Conservation (phyloP, 1,140 invertebrate species). For the Chironomus striatipennis region DNA sequence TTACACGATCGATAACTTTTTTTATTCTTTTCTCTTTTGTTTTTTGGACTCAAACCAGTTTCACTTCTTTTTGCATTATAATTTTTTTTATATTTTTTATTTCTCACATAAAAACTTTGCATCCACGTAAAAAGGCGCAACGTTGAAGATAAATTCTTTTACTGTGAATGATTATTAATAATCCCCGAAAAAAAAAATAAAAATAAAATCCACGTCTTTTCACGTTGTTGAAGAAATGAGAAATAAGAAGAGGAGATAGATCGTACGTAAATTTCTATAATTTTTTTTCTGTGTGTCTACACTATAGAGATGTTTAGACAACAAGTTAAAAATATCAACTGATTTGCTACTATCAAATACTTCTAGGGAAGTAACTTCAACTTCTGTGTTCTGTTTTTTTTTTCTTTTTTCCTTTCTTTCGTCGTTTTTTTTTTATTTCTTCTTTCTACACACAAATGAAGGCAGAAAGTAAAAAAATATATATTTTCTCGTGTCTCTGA, state of each 20-base stretch:
- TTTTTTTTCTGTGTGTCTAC: neutral
- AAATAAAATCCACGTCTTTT: conserved; percentile 13
- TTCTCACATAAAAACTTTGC: no score
- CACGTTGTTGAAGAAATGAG: conserved; percentile 6
- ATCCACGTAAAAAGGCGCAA: no score
- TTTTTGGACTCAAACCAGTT: neutral
- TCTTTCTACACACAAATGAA: no score
- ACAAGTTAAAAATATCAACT: conserved; percentile 24
- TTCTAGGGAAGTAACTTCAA: conserved; percentile 23
- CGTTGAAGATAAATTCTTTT: neutral
- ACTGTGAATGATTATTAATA: neutral
- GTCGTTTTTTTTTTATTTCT: neutral
- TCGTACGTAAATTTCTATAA: neutral
- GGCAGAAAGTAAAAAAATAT: no score
- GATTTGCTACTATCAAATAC: conserved; percentile 23
- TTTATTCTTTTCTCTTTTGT: neutral
- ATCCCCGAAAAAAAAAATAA: neutral
- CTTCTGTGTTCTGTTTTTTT: conserved; percentile 22
- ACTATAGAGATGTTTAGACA: conserved; percentile 22
- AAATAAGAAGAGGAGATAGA: conserved; percentile 3
- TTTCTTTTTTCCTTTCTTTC: neutral
- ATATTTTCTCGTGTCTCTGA: no score
- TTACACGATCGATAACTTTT: no score
- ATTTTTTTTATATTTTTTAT: neutral
- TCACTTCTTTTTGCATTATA: neutral